Evolutionary conservation across 1,140 invertebrate genomes (phyloP), one percentile per base, ranked within the genome.

Genomic region (Pseudomyrmex sp.): DNA sequence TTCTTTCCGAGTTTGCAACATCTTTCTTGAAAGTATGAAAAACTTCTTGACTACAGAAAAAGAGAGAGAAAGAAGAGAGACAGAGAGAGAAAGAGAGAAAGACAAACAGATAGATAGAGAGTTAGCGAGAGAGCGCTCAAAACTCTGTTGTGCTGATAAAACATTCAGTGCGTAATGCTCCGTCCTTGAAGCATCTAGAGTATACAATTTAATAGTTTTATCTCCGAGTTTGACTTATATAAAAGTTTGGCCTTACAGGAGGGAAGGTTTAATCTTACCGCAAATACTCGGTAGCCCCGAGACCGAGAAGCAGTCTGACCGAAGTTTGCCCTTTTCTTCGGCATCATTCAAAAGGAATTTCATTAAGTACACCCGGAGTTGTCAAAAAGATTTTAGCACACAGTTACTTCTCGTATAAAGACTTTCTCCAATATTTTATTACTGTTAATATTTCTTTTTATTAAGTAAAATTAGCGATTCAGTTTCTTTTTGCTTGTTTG

Each of bases 51-150:
- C 2, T 26, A 46, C 44, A n/a, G 18, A 10, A 15, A 69, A 35
- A 63, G 7, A 66, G 15, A 56, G n/a, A n/a, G 9, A 44, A 18
- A 18, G 18, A 18, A 18, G 15, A 5, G 5, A n/a, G 20, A 12
- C 8, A 52, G 9, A n/a, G 23, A 52, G 3, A 35, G 7, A 35
- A n/a, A 66, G 0, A 70, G 44, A 70, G 15, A 79, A 48, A 15
- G 10, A 65, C 13, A 70, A 76, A 86, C 80, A 66, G 83, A 77
- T 54, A 85, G 15, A 52, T 54, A 46, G 79, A 85, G 85, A 86
- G 85, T 86, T 74, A 85, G 20, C 52, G 65, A n/a, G 69, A 82
- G 82, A 56, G 75, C 68, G 65, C 85, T 87, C 69, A 85, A 85
- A 61, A 85, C 5, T 35, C 35, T 5, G 50, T 85, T 72, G 83